Evolutionary conservation across 2,113 vertebrate genomes (phyloP), one percentile per base, ranked within the genome.

Genomic region (Saiga tatarica): DNA sequence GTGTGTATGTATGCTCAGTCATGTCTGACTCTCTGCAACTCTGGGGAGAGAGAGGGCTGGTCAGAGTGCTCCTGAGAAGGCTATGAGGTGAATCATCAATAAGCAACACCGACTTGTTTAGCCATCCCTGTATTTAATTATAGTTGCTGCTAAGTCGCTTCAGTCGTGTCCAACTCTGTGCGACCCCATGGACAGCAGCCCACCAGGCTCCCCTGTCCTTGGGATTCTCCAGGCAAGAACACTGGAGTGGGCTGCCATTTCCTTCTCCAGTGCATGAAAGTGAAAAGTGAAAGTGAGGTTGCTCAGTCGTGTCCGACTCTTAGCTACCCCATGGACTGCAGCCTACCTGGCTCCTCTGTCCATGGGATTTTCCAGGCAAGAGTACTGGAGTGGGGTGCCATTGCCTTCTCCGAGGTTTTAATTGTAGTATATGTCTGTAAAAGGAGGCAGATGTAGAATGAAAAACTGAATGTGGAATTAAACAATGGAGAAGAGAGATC

Each of bases 401-500:
- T 16, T 62, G 60, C 60, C 28, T 33, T 62, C 60, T 62, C 60
- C 6, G 3, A 33, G 28, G 60, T 62, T 64, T 33, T 53, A 39
- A 11, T 59, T 11, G 19, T 64, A n/a, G 13, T 33, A 16, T 87
- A 82, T 95, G 95, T 96, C 79, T 89, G 45, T 42, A 60, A 83
- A 96, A 89, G 42, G 14, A 91, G 59, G n/a, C 90, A 90, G 89
- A 84, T 19, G 7, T 17, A 92, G 87, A 89, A 79, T 84, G 82
- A 92, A 91, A 96, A 92, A 78, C 7, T 74, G 95, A 74, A 83
- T 91, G 91, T 95, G 42, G 62, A 87, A 57, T 96, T 87, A 91
- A 96, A 98, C 97, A 97, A 98, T 95, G 87, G 91, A 90, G 78
- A 94, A 36, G 26, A 93, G 94, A 87, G 71, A 93, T 95, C 96